phyloP scores from a whole-genome alignment of 2,888 invertebrate species.

The Nomada fucata region DNA sequence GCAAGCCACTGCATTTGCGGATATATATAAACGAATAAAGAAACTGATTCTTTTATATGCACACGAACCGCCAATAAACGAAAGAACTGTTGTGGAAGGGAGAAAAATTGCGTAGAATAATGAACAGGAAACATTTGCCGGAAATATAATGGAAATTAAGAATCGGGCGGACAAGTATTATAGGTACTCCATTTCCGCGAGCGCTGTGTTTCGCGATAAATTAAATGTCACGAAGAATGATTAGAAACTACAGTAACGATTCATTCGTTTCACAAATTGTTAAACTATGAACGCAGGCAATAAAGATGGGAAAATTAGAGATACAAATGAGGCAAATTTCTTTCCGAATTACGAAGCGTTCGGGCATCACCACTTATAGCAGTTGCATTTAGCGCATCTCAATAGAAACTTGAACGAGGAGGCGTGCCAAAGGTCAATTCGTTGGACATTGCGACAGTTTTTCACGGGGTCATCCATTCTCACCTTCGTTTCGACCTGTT shows the following conservation, averaged over 20 bases:
- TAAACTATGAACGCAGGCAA: conserved; percentile 28
- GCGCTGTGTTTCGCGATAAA: too few species aligned
- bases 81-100: background rate
- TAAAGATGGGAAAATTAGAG: conserved; percentile 8
- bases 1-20: conserved; percentile 4
- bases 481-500: conserved; percentile 28
- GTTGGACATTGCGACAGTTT: conserved; percentile 43
- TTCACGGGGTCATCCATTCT: conserved; percentile 20
- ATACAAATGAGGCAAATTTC: conserved; percentile 17
- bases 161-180: background rate
- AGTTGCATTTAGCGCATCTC: conserved; percentile 24
- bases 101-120: background rate
- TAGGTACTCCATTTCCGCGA: too few species aligned
- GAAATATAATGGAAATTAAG: background rate
- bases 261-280: background rate
- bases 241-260: background rate
- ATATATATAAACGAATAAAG: conserved; percentile 1
- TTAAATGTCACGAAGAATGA: background rate
- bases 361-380: conserved; percentile 8
- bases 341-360: background rate
- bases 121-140: background rate
- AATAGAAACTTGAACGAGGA: conserved; percentile 23
- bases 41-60: background rate
- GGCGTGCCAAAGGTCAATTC: conserved; percentile 45
- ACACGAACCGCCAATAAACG: background rate